These are phyloP conservation scores for Pseudochaenichthys georgianus DNA, from an alignment of 2,797 vertebrate species.

Conservation along the genomic window DNA sequence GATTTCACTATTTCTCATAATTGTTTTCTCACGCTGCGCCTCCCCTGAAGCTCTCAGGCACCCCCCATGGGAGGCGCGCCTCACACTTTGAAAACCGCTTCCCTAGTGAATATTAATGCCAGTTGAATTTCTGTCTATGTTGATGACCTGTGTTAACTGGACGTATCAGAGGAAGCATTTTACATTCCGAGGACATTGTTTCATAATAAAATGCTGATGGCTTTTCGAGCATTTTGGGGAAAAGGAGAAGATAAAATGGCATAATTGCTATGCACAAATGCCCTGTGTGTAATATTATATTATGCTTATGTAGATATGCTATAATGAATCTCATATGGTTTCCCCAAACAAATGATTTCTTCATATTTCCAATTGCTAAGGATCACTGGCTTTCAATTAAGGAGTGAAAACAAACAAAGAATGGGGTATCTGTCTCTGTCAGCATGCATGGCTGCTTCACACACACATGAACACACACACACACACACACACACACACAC, in stretches of 20 bases:
- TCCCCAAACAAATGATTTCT: constrained; percentile 52
- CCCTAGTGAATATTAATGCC: too few relatives aligned
- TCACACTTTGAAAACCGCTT: too few relatives aligned
- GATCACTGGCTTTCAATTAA: constrained; percentile 57
- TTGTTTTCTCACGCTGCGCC: too few relatives aligned
- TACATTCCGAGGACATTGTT: background rate
- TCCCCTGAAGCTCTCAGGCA: too few relatives aligned
- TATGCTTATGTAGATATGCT: constrained; percentile 35
- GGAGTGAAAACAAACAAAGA: constrained; percentile 43
- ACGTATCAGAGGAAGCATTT: background rate
- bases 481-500: constrained; percentile 6
- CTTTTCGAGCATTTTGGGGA: background rate
- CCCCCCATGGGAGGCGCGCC: too few relatives aligned
- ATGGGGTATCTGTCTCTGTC: constrained; percentile 37
- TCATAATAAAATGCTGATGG: background rate
- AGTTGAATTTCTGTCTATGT: background rate
- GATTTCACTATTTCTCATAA: too few relatives aligned
- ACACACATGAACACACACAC: background rate
- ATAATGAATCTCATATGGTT: constrained; percentile 44
- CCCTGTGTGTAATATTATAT: constrained; percentile 19
- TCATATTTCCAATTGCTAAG: constrained; percentile 43
- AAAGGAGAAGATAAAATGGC: constrained; percentile 18
- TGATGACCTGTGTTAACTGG: background rate
- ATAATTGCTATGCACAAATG: constrained; percentile 12
- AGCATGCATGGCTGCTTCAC: constrained; percentile 4